phyloP scores from a whole-genome alignment of 1,140 invertebrate genomes.

The Sinonovacula constricta region DNA sequence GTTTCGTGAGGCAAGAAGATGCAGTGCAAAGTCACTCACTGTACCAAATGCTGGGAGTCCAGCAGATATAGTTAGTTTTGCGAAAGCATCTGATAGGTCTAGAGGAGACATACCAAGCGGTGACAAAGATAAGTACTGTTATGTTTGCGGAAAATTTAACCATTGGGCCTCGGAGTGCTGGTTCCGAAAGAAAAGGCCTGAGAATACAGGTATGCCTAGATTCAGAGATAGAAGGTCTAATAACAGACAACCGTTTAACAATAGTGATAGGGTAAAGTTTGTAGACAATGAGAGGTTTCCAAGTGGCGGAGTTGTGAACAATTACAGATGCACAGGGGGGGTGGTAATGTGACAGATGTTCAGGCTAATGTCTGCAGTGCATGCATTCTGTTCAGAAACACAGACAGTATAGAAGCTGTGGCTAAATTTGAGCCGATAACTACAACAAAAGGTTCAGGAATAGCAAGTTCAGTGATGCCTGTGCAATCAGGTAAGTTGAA shows the following conservation, averaged over 20 bases:
- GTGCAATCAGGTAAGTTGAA: not conserved
- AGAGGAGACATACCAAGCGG: not conserved
- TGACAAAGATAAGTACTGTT: not conserved
- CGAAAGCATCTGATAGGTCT: not conserved
- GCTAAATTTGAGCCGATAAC: too few relatives aligned
- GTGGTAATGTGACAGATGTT: not conserved
- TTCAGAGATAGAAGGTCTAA: not conserved
- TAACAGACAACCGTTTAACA: too few relatives aligned
- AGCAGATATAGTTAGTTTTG: not conserved
- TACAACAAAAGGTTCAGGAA: too few relatives aligned
- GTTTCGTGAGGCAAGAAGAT: constrained; percentile 27
- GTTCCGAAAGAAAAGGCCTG: not conserved
- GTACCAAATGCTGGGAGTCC: not conserved
- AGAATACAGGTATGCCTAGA: too few relatives aligned
- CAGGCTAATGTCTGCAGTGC: not conserved
- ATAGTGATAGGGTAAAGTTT: too few relatives aligned
- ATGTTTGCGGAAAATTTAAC: not conserved
- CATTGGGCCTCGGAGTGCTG: not conserved
- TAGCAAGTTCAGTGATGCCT: not conserved
- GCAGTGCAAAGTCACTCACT: too few relatives aligned
- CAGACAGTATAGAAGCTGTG: too few relatives aligned
- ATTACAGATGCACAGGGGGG: not conserved
- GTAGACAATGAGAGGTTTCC: not conserved
- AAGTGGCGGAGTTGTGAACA: not conserved
- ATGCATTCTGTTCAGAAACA: too few relatives aligned